Percentiles rank a stretch among this genome's conserved stretches.
Evolutionary conservation across 2,113 vertebrate species (phyloP).

Genomic region (Elanoides forficatus): DNA sequence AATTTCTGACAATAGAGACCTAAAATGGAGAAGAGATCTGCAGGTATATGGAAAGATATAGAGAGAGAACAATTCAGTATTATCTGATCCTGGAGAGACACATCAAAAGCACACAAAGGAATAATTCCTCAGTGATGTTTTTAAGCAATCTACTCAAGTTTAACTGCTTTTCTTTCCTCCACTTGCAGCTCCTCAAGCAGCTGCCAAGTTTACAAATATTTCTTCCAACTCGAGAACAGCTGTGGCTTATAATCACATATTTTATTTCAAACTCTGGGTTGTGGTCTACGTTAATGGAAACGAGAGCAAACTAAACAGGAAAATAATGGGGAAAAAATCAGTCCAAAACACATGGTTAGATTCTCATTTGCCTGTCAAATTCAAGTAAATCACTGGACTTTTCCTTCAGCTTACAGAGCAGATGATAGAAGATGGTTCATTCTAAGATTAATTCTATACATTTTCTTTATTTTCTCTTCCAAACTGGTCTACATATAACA

Average conservation of each 20-base stretch:
- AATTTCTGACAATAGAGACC: neutral
- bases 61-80: neutral
- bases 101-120: neutral
- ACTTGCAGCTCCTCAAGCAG: conserved; percentile 20
- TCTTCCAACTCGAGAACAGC: conserved; percentile 20
- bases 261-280: conserved; percentile 8
- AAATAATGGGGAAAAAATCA: neutral
- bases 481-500: neutral
- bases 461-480: neutral
- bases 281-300: neutral
- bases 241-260: conserved; percentile 47
- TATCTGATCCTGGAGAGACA: neutral
- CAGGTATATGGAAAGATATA: neutral
- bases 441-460: neutral
- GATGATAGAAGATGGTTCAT: neutral
- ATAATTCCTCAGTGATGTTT: neutral
- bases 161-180: neutral
- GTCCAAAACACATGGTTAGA: neutral
- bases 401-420: neutral
- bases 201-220: conserved; percentile 58
- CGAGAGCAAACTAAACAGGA: neutral
- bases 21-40: neutral
- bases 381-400: neutral
- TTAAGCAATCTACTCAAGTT: neutral
- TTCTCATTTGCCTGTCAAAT: conserved; percentile 13